phyloP scores from a whole-genome alignment of 2,113 vertebrate genomes.

The Spilogale gracilis region DNA sequence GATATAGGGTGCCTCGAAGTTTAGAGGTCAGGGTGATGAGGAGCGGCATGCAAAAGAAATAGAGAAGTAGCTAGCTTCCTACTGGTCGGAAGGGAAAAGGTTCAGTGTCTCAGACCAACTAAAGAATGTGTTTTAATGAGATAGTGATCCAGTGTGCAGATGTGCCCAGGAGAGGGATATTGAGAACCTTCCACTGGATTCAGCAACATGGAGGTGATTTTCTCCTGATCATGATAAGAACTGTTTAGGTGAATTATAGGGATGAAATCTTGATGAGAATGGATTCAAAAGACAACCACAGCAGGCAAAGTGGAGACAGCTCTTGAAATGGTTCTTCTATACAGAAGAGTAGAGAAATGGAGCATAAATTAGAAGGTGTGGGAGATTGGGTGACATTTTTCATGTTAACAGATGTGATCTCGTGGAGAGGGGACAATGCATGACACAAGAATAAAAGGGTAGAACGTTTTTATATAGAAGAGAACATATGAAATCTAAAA shows the following conservation, averaged over 20 bases:
- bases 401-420: not conserved
- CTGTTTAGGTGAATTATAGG: not conserved
- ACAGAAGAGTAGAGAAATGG: not conserved
- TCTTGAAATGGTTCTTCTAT: not conserved
- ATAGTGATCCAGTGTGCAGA: not conserved
- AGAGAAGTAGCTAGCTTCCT: not conserved
- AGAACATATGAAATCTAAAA: not conserved
- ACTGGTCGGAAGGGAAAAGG: not conserved
- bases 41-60: not conserved
- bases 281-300: not conserved
- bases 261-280: not conserved
- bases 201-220: not conserved
- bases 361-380: not conserved
- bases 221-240: too few species aligned
- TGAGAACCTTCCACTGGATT: not conserved
- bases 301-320: not conserved
- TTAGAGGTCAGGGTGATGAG: not conserved
- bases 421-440: not conserved
- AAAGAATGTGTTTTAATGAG: not conserved
- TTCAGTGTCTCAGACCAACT: not conserved
- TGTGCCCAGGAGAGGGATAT: not conserved
- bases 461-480: not conserved
- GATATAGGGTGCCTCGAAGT: not conserved
- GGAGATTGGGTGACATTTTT: not conserved
- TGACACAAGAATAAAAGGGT: not conserved